A percentile compares a stretch with the other conserved stretches of the same genome.
Conservation (phyloP, 2,797 vertebrate species). For the Leptatherina wallacei region DNA sequence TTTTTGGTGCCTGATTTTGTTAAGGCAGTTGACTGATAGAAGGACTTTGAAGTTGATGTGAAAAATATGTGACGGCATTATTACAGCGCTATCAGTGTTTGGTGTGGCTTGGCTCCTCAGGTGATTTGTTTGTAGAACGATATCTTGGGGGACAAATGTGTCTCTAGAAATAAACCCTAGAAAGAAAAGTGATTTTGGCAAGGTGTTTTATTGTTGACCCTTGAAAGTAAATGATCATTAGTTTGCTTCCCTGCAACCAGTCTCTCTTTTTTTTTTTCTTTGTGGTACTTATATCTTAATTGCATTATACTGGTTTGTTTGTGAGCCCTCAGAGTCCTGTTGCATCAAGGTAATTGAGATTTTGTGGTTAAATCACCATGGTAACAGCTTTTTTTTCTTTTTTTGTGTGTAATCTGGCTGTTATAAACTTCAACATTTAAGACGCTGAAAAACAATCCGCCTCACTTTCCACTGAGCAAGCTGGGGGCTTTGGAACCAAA, state of each 20-base stretch:
- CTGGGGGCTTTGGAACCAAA: constrained; percentile 78
- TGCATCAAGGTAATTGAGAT: constrained; percentile 79
- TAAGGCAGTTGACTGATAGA: constrained; percentile 56
- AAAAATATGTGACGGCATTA: constrained; percentile 67
- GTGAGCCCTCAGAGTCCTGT: constrained; percentile 69
- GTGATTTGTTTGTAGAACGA: constrained; percentile 34
- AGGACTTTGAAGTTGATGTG: constrained; percentile 72
- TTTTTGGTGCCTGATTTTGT: constrained; percentile 62
- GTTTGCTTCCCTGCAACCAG: constrained; percentile 57
- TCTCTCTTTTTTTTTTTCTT: constrained; percentile 48
- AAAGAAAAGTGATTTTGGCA: constrained; percentile 40
- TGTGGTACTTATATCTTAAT: constrained; percentile 75
- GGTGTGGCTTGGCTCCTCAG: constrained; percentile 30
- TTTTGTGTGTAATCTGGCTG: constrained; percentile 67
- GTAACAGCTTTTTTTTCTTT: constrained; percentile 54
- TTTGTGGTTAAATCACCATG: constrained; percentile 80
- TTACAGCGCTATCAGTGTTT: constrained; percentile 39
- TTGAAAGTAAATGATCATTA: constrained; percentile 53
- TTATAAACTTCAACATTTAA: constrained; percentile 78
- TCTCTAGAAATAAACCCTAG: background rate
- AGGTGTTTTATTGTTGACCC: constrained; percentile 59
- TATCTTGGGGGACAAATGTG: constrained; percentile 7
- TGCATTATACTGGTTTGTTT: constrained; percentile 74
- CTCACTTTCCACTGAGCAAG: constrained; percentile 76
- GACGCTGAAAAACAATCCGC: constrained; percentile 78